Base-by-base conservation (phyloP, 2,797 vertebrate genomes). In the Chromobotia macracanthus region DNA sequence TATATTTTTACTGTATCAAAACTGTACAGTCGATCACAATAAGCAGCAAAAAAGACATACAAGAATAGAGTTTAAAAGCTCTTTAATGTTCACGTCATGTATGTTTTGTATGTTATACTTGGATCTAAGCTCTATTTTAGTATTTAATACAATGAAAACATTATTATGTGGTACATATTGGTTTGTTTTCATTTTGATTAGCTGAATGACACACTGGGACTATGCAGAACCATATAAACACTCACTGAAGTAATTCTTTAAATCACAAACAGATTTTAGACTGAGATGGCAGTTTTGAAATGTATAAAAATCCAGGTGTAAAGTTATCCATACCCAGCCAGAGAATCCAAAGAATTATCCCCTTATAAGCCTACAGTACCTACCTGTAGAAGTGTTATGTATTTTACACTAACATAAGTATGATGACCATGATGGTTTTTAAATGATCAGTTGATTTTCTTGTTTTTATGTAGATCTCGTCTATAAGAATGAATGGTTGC, bases 281-380 rank as follows among this genome's bases (percentile, higher is more conserved):
- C 23, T 35, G 23, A 25, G 21, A 56, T 51, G 18, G 51, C 58
- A 72, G 61, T 15, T 51, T 76, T 66, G 51, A 31, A 51, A 65
- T 78, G 44, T 55, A 72, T 21, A 16, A 55, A 66, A 65, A 55
- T 25, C 2, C 50, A 71, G 25, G 64, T 18, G 60, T 38, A 55
- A 61, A 55, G 23, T 50, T 56, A 55, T 61, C 31, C 31, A 50
- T 48, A 85, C 51, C 63, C 35, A 53, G 21, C 15, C 18, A 65
- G 38, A 79, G 46, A 75, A 70, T 80, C 85, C 73, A 84, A 84
- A 86, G 81, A 86, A 64, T 25, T 72, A 55, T 78, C 75, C 72
- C 67, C 46, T 81, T 67, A 61, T 3, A 16, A 6, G 11, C 55
- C 55, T 23, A 23, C 55, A 82, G 38, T 41, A 41, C 7, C 38